Evolutionary conservation across 1,140 invertebrate genomes (phyloP).

Genomic region (Drosophila equinoxialis): DNA sequence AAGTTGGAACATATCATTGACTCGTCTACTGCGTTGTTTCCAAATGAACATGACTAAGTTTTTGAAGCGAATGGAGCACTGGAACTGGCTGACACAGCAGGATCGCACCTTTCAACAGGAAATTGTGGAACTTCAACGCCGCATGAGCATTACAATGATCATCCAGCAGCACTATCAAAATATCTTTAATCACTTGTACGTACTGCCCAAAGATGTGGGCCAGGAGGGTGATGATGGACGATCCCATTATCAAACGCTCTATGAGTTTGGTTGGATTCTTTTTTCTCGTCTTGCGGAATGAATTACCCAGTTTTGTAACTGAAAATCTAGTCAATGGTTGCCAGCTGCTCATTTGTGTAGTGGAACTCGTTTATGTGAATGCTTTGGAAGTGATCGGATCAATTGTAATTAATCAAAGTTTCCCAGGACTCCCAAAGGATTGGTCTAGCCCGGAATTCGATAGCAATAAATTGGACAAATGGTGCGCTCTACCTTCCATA

Average conservation of each 20-base stretch:
- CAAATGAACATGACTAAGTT: slow-evolving; percentile 96
- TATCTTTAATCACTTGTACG: slow-evolving; percentile 93
- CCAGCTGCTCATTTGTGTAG: slow-evolving; percentile 93
- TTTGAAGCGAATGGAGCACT: slow-evolving; percentile 97
- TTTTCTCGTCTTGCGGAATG: slow-evolving; percentile 96
- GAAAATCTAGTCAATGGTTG: slow-evolving; percentile 97
- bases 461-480: slow-evolving; percentile 85
- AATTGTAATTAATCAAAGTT: slow-evolving; percentile 92
- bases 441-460: slow-evolving; percentile 88
- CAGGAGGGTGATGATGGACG: slow-evolving; percentile 19
- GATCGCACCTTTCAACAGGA: slow-evolving; percentile 92
- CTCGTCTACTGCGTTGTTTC: slow-evolving; percentile 90
- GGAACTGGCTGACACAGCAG: slow-evolving; percentile 96
- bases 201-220: slow-evolving; percentile 82
- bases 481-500: slow-evolving; percentile 92
- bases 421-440: slow-evolving; percentile 89
- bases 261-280: slow-evolving; percentile 96
- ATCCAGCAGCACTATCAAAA: slow-evolving; percentile 96
- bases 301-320: slow-evolving; percentile 89
- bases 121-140: slow-evolving; percentile 93
- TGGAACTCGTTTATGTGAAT: slow-evolving; percentile 95
- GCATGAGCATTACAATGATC: slow-evolving; percentile 96
- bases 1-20: slow-evolving; percentile 67
- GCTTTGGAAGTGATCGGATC: slow-evolving; percentile 89
- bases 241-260: slow-evolving; percentile 84